Evolutionary conservation across 2,888 invertebrate genomes (phyloP).

Genomic region (Agrilus cyanescens): DNA sequence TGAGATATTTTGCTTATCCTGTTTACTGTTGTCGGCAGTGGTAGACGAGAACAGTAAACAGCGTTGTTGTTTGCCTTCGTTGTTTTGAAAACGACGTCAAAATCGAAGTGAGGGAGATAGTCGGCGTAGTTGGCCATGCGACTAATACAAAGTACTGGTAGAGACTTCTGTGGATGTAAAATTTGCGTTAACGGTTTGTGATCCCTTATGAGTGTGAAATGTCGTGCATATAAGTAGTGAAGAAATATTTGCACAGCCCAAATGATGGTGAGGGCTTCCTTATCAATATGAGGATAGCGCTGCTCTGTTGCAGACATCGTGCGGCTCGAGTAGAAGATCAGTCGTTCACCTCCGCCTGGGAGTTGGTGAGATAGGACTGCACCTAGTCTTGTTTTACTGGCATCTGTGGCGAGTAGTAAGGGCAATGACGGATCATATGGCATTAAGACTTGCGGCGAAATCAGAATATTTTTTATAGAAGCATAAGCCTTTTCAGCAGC

Average conservation of each 20-base stretch:
- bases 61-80: too few species aligned
- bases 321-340: conserved; percentile 11
- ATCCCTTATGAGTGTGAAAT: conserved; percentile 13
- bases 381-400: conserved; percentile 11
- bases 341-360: too few species aligned
- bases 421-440: too few species aligned
- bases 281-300: conserved; percentile 14
- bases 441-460: too few species aligned
- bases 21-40: too few species aligned
- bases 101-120: too few species aligned
- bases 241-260: conserved; percentile 10
- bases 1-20: too few species aligned
- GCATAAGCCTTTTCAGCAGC: too few species aligned
- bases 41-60: too few species aligned
- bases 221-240: conserved; percentile 12
- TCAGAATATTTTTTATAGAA: too few species aligned
- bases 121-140: too few species aligned
- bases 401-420: conserved; percentile 12
- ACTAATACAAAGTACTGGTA: conserved; percentile 12
- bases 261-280: conserved; percentile 12
- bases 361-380: conserved; percentile 12
- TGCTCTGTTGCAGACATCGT: conserved; percentile 11
- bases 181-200: conserved; percentile 14
- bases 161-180: conserved; percentile 12
- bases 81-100: too few species aligned